Evolutionary conservation across 2,113 vertebrate genomes (phyloP).

Genomic region (Petromus typicus): DNA sequence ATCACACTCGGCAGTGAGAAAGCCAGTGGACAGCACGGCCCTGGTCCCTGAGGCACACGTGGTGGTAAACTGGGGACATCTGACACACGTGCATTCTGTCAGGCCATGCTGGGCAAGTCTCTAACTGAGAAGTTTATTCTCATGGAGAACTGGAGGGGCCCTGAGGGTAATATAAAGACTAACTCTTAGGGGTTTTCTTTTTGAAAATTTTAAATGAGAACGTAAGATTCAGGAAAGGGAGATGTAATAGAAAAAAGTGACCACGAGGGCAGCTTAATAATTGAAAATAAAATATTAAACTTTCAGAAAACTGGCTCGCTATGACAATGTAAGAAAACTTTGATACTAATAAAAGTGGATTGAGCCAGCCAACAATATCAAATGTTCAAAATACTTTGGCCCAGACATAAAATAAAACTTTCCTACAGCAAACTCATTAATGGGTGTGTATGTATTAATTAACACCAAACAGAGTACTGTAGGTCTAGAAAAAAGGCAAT

Average conservation of each 20-base stretch:
- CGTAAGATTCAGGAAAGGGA: neutral
- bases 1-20: neutral
- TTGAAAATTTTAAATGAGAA: conserved; percentile 41
- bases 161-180: neutral
- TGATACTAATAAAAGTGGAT: neutral
- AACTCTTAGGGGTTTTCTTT: neutral
- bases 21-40: neutral
- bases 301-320: conserved; percentile 15
- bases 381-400: neutral
- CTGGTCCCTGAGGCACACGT: neutral
- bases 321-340: neutral
- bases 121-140: neutral
- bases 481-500: conserved; percentile 7
- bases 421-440: neutral
- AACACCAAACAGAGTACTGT: neutral
- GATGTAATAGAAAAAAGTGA: conserved; percentile 22
- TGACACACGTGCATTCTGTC: neutral
- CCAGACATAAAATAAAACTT: conserved; percentile 29
- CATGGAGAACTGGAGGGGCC: neutral
- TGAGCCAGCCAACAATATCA: neutral
- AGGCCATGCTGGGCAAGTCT: neutral
- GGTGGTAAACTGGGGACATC: neutral
- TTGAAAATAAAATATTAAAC: neutral
- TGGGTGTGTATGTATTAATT: neutral
- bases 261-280: neutral